Percentiles rank a stretch among this genome's conserved stretches.
Conservation (phyloP, 1,140 invertebrate genomes). For the Grapholita molesta region DNA sequence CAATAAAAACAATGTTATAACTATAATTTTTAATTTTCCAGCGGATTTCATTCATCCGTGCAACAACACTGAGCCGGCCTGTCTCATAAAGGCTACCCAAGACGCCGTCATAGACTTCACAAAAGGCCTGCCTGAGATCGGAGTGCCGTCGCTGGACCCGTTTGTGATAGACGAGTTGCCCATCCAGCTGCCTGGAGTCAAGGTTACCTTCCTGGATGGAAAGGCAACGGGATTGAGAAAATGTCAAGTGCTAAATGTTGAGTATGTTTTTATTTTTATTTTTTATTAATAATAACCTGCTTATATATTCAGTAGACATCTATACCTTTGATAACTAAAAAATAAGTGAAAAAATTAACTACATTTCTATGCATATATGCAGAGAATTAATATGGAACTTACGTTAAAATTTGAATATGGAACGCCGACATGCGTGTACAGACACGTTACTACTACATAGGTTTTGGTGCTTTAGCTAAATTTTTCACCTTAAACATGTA, state of each 20-base stretch:
- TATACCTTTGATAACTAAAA: no score
- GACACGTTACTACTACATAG: no score
- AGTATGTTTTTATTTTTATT: constrained; percentile 44
- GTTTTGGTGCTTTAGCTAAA: no score
- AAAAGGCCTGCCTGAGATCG: constrained; percentile 58
- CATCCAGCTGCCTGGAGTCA: constrained; percentile 66
- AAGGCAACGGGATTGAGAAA: constrained; percentile 63
- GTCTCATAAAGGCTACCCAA: constrained; percentile 59
- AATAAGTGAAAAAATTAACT: no score
- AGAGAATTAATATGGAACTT: no score
- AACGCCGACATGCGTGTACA: no score
- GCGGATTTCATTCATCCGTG: constrained; percentile 66
- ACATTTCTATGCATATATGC: no score
- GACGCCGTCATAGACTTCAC: constrained; percentile 65
- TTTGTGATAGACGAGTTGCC: constrained; percentile 66
- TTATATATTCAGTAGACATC: neutral
- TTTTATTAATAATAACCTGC: neutral
- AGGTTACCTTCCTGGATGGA: constrained; percentile 66
- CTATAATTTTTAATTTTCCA: constrained; percentile 39
- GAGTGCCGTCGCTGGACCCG: constrained; percentile 61
- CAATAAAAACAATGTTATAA: neutral
- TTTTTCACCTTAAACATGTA: no score
- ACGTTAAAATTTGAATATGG: no score
- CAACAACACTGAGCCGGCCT: constrained; percentile 60
- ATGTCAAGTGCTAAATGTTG: constrained; percentile 65